Conservation (phyloP, 2,797 vertebrate genomes). For the Argentina silus region DNA sequence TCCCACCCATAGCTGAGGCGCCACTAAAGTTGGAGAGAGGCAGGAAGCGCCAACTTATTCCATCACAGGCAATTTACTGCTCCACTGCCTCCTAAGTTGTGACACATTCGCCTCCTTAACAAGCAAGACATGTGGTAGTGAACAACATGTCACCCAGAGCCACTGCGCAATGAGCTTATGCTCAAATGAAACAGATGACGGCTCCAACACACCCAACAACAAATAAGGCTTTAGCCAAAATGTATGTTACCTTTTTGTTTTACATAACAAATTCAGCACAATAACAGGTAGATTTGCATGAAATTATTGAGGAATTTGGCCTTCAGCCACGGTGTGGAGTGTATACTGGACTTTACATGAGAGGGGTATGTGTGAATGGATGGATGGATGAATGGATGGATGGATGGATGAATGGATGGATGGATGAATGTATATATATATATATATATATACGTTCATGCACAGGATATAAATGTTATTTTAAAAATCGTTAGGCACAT, state of each 20-base stretch:
- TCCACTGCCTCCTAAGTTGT: conserved; percentile 53
- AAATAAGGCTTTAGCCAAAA: conserved; percentile 4
- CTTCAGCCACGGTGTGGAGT: too few relatives aligned
- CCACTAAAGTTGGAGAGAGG: conserved; percentile 29
- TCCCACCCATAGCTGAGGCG: conserved; percentile 28
- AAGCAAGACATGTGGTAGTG: conserved; percentile 26
- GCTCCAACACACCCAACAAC: background rate
- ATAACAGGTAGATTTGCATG: background rate
- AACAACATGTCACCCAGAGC: conserved; percentile 41
- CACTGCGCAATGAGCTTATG: conserved; percentile 18
- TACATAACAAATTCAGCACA: background rate
- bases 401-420: too few relatives aligned
- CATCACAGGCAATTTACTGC: conserved; percentile 65
- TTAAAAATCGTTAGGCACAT: background rate
- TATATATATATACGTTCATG: too few relatives aligned
- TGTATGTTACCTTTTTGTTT: background rate
- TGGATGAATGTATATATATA: too few relatives aligned
- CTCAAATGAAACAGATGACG: conserved; percentile 1
- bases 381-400: too few relatives aligned
- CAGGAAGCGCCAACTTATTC: conserved; percentile 59
- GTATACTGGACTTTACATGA: too few relatives aligned
- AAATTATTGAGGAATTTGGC: too few relatives aligned
- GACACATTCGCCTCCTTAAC: conserved; percentile 59
- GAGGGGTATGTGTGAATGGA: too few relatives aligned
- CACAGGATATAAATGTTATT: too few relatives aligned